Percentiles rank a stretch among this genome's conserved stretches.
Evolutionary conservation across 2,888 invertebrate genomes (phyloP).

Genomic region (Endotricha flammealis): DNA sequence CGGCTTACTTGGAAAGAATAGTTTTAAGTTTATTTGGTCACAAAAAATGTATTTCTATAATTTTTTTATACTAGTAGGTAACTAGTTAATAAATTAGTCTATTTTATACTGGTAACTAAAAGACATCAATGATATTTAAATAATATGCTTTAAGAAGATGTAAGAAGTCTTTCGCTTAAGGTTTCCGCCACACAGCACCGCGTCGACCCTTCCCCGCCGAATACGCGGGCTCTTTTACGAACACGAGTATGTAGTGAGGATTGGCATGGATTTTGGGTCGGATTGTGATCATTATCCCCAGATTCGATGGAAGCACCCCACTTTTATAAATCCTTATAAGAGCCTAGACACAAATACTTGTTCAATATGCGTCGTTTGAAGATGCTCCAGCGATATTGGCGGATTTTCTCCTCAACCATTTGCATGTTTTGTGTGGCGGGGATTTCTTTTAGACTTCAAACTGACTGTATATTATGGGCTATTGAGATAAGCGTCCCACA

Average conservation of each 20-base stretch:
- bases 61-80: too few species aligned
- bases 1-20: too few species aligned
- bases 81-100: too few species aligned
- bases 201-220: constrained; percentile 7
- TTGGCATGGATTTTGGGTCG: constrained; percentile 39
- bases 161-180: too few species aligned
- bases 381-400: constrained; percentile 34
- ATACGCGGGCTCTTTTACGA: constrained; percentile 16
- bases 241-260: constrained; percentile 31
- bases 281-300: constrained; percentile 56
- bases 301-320: constrained; percentile 47
- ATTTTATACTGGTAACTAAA: too few species aligned
- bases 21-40: too few species aligned
- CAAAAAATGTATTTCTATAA: too few species aligned
- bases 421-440: constrained; percentile 35
- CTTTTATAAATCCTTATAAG: constrained; percentile 49
- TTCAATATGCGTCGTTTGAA: constrained; percentile 38
- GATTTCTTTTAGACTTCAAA: constrained; percentile 3
- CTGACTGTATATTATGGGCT: constrained; percentile 1
- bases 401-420: constrained; percentile 34
- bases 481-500: constrained; percentile 4
- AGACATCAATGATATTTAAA: too few species aligned
- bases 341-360: constrained; percentile 43
- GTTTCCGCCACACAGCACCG: not conserved
- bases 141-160: too few species aligned